Conservation (phyloP, 92 coral and sea anemone species). For the Muricea muricata region DNA sequence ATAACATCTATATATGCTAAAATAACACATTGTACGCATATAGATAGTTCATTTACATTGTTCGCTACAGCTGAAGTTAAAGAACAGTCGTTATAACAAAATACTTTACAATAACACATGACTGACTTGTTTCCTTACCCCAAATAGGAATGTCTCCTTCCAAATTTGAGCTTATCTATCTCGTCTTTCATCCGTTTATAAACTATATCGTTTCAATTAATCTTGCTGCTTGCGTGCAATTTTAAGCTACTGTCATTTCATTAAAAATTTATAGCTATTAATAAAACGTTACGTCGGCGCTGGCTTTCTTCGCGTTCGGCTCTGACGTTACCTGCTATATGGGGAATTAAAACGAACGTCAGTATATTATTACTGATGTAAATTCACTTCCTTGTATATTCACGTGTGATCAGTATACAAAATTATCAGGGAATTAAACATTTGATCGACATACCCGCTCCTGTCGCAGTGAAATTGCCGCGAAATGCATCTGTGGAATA, state of each 20-base stretch:
- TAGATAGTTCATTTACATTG: background rate
- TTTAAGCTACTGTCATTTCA: background rate
- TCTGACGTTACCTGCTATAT: background rate
- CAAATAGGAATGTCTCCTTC: no score
- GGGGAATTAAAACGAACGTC: no score
- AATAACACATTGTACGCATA: background rate
- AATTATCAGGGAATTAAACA: no score
- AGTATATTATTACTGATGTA: no score
- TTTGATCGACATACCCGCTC: no score
- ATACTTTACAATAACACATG: no score
- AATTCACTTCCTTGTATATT: background rate
- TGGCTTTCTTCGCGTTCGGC: background rate
- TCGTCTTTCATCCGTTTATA: background rate
- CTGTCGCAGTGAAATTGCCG: no score
- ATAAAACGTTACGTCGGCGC: background rate
- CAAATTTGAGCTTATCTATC: background rate
- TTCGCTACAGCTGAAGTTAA: no score
- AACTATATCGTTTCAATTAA: background rate
- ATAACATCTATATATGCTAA: background rate
- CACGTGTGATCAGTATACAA: no score
- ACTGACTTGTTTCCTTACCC: no score
- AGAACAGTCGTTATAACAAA: background rate
- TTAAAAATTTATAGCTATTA: conserved; percentile 7
- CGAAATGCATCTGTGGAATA: no score
- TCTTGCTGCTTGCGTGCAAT: background rate